Conservation (phyloP, 2,113 vertebrate species). For the Cheirogaleus medius region DNA sequence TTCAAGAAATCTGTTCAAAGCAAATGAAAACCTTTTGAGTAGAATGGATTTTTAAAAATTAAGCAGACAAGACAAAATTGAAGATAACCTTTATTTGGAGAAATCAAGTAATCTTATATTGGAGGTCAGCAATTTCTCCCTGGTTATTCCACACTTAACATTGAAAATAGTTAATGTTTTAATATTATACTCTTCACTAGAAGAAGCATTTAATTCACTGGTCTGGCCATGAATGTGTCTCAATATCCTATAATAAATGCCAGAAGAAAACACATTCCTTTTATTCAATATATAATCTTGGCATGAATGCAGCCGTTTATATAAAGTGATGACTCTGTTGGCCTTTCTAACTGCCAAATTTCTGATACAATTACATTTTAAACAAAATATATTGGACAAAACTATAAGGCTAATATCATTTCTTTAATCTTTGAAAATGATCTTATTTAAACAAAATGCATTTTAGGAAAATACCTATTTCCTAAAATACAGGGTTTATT, state of each 20-base stretch:
- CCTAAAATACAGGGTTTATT: background rate
- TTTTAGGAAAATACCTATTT: slow-evolving; percentile 9
- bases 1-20: slow-evolving; percentile 52
- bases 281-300: background rate
- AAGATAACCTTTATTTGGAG: slow-evolving; percentile 21
- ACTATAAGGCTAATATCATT: slow-evolving; percentile 26
- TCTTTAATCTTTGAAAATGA: slow-evolving; percentile 1
- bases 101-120: slow-evolving; percentile 23
- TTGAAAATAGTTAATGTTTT: background rate
- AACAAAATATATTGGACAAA: background rate
- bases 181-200: background rate
- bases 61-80: slow-evolving; percentile 33
- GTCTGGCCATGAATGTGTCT: background rate
- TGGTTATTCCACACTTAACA: background rate
- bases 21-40: slow-evolving; percentile 46
- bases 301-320: slow-evolving; percentile 9
- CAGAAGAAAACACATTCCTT: slow-evolving; percentile 17
- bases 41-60: slow-evolving; percentile 39
- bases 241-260: background rate
- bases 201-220: slow-evolving; percentile 7
- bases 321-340: slow-evolving; percentile 28
- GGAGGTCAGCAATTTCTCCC: background rate
- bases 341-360: slow-evolving; percentile 22
- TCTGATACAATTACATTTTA: slow-evolving; percentile 50
- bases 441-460: slow-evolving; percentile 47